Evolutionary conservation across 35 echinoderm and acorn worm genomes (phyloP), one percentile per base, ranked within the genome.

Genomic region (Strongylocentrotus purpuratus): DNA sequence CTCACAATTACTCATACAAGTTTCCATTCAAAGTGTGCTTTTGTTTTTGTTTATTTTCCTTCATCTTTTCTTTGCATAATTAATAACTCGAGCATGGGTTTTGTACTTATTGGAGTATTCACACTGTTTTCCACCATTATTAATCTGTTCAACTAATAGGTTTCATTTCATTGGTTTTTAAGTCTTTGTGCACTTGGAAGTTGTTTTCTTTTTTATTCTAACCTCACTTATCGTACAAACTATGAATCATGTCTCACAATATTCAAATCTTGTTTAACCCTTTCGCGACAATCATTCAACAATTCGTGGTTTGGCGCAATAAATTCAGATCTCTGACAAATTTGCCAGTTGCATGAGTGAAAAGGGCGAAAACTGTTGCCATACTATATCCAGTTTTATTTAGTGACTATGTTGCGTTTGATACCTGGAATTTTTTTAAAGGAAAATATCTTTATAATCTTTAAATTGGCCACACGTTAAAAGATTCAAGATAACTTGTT

Each of bases 121-220:
- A 78, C 65, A 78, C 20, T 78, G 6, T 28, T 25, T 78, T 78
- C 20, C 65, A 78, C 65, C 65, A 78, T 78, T 41, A 78, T 78
- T 78, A 78, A 78, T 78, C 65, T 78, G 4, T 78, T 78, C 65
- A 78, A 78, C 65, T 78, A 78, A 78, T 78, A n/a, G 65, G 65
- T n/a, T 78, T 78, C 65, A 78, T 78, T 78, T 78, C 65, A 78
- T 78, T 28, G 4, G 25, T 14, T 78, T 70, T 78, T 78, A 78
- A 78, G 65, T 78, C 20, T 78, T 78, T 78, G 65, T 78, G 65
- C 65, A 78, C 65, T 78, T 78, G 65, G 25, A n/a, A 78, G 65
- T 78, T 78, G 20, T 22, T 78, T 78, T 78, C 65, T n/a, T 78
- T 8, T 78, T 7, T 78, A 78, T 28, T 28, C 20, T 78, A 78